Base-by-base conservation (phyloP, 1,140 invertebrate species). In the Amyelois transitella region DNA sequence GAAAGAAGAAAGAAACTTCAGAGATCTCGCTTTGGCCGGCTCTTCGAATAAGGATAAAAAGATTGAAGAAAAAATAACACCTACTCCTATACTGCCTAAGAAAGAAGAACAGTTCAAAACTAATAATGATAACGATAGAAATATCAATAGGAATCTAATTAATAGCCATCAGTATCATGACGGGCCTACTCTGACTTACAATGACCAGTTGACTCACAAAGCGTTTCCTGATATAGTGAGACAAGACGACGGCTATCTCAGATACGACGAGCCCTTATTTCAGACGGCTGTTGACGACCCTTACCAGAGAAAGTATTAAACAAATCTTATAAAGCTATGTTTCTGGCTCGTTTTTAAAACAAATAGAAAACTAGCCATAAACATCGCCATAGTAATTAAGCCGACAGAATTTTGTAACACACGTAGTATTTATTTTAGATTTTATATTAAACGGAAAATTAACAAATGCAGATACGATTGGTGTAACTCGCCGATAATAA, bases 91-190 rank as follows among this genome's bases (percentile, higher is more conserved):
- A 21, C 50, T 86, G 25, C 81, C 86, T 20, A 74, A 88, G 43
- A 88, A 88, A 49, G 83, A 88, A 32, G 77, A 86, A 17, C 79
- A 83, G 45, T 71, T 63, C 18, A 87, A 75, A 43, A 38, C 32
- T 1, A 70, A 52, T 7, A 74, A 60, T 18, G 55, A 61, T 4
- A 64, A 64, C 2, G 48, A 56, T 38, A 69, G 71, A 57, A 82
- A 74, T 53, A 52, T 52, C 17, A 80, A 83, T 21, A 80, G 72
- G 32, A 88, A 86, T 61, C 62, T 75, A 43, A 75, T 88, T 17
- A 88, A 89, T 28, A 89, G 85, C 48, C 88, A 89, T 47, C 88
- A 88, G 53, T 88, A 89, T 43, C 86, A 88, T n/a, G 85, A 86
- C 51, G 70, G 68, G 43, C 65, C 61, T 5, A 63, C 71, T 0